Evolutionary conservation across 2,113 vertebrate species (phyloP).

Genomic region (Platysternon megacephalum): DNA sequence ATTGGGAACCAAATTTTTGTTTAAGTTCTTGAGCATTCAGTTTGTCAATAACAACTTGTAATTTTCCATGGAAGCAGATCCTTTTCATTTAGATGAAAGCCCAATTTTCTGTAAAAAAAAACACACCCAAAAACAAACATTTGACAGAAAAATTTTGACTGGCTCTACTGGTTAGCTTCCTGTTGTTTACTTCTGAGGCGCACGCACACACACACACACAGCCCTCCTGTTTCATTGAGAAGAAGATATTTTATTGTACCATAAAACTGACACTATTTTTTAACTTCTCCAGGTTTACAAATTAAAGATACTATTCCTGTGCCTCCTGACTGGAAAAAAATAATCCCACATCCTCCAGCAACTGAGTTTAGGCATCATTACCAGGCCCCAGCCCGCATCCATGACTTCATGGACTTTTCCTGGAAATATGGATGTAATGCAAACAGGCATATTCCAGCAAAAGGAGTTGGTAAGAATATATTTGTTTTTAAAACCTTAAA

Average conservation of each 20-base stretch:
- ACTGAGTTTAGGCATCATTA: constrained; percentile 81
- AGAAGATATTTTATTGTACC: not conserved
- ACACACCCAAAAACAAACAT: not conserved
- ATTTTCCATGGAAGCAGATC: not conserved
- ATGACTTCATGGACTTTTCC: constrained; percentile 68
- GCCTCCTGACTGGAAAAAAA: constrained; percentile 45
- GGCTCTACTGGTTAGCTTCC: no score
- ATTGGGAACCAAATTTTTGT: not conserved
- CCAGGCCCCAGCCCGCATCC: constrained; percentile 62
- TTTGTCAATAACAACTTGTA: not conserved
- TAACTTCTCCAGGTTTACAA: constrained; percentile 62
- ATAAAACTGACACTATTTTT: not conserved
- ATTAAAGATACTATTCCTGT: constrained; percentile 39
- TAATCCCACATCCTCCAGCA: constrained; percentile 34
- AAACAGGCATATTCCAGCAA: constrained; percentile 44
- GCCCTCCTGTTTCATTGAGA: not conserved
- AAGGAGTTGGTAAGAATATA: constrained; percentile 77
- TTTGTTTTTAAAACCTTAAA: not conserved
- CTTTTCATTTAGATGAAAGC: not conserved
- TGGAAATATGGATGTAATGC: constrained; percentile 73
- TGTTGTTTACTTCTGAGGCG: not conserved
- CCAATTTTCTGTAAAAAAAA: not conserved
- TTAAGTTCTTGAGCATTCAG: not conserved
- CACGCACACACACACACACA: not conserved
- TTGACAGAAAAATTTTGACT: not conserved